Conservation (phyloP, 2,888 invertebrate species). For the Bugula neritina region DNA sequence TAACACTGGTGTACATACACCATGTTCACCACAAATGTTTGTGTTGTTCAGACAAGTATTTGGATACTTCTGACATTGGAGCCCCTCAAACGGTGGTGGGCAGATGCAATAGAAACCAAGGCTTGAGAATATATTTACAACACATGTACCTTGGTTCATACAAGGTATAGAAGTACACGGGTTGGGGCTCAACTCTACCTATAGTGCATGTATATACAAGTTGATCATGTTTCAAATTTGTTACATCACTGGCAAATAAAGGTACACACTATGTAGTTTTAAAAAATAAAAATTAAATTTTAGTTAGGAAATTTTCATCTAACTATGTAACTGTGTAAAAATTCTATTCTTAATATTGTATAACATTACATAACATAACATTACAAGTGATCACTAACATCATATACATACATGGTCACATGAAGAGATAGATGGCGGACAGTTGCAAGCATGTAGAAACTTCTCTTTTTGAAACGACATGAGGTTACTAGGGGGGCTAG, state of each 20-base stretch:
- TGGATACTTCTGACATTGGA: background rate
- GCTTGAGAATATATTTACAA: background rate
- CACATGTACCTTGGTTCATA: background rate
- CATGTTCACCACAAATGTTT: constrained; percentile 5
- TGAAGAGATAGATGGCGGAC: too few relatives aligned
- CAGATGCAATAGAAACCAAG: background rate
- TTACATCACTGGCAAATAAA: too few relatives aligned
- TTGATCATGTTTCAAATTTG: too few relatives aligned
- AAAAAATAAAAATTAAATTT: too few relatives aligned
- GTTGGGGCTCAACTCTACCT: background rate
- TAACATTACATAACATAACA: too few relatives aligned
- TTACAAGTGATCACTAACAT: too few relatives aligned
- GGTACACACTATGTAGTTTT: too few relatives aligned
- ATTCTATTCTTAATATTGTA: too few relatives aligned
- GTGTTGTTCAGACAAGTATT: background rate
- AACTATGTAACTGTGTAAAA: too few relatives aligned
- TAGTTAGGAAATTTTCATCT: too few relatives aligned
- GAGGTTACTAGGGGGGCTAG: background rate
- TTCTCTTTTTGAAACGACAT: background rate
- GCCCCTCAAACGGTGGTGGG: background rate
- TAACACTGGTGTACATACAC: background rate
- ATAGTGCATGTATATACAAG: too few relatives aligned
- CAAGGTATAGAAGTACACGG: background rate
- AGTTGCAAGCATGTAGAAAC: background rate
- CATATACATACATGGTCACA: too few relatives aligned